These are phyloP conservation scores for Trichomalopsis sarcophagae DNA, from an alignment of 1,140 invertebrate genomes.

Conservation along the genomic window DNA sequence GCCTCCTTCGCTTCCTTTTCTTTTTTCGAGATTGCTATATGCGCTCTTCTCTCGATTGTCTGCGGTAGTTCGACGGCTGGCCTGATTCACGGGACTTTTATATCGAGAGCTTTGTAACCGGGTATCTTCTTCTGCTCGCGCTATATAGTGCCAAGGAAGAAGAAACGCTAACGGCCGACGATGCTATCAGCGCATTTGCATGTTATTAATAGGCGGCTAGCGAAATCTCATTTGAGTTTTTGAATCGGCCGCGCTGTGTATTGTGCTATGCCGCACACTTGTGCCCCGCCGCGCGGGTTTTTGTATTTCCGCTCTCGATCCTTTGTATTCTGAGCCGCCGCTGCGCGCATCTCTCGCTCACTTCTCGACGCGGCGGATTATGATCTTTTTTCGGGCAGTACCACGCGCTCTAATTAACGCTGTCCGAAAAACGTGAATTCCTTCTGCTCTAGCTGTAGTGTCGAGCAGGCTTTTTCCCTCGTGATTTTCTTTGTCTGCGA, in stretches of 20 bases:
- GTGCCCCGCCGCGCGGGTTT: background rate
- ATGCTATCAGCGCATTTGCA: background rate
- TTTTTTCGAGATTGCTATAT: background rate
- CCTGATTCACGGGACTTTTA: conserved; percentile 3
- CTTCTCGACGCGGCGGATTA: background rate
- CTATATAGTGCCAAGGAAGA: too few relatives aligned
- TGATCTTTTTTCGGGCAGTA: conserved; percentile 24
- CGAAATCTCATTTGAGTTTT: conserved; percentile 29
- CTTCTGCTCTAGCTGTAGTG: background rate
- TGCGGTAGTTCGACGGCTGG: background rate
- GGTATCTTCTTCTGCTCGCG: too few relatives aligned
- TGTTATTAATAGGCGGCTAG: background rate
- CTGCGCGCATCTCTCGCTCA: background rate
- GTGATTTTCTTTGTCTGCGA: background rate
- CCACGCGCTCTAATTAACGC: conserved; percentile 44
- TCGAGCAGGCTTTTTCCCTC: background rate
- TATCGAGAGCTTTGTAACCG: background rate
- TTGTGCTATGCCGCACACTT: background rate
- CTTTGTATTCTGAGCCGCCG: background rate
- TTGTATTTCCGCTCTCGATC: conserved; percentile 43
- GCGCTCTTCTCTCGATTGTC: background rate
- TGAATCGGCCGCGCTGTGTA: background rate
- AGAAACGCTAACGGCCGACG: background rate
- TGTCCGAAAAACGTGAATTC: conserved; percentile 37
- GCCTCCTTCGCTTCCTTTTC: background rate